Evolutionary conservation across 2,888 invertebrate species (phyloP).

Genomic region (Digitonthophagus gazella): DNA sequence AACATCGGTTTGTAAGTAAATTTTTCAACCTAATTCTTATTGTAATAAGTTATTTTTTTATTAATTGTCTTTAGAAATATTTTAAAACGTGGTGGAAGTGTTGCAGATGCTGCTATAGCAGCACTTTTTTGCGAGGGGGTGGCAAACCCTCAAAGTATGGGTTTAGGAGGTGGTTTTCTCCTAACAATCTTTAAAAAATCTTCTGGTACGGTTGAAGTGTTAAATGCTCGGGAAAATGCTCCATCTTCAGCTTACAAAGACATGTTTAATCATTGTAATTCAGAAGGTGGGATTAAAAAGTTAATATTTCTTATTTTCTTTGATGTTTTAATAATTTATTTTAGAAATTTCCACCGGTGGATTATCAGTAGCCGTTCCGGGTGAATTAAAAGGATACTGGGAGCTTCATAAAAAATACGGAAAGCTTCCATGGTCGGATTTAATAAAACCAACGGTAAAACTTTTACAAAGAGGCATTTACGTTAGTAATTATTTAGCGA

Average conservation of each 20-base stretch:
- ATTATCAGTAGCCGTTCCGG: conserved; percentile 77
- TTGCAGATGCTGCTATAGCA: conserved; percentile 81
- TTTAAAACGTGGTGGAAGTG: conserved; percentile 66
- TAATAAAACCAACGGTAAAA: conserved; percentile 74
- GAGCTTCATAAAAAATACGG: conserved; percentile 71
- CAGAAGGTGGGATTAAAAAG: conserved; percentile 12
- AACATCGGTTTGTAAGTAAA: conserved; percentile 55
- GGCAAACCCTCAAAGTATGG: conserved; percentile 77
- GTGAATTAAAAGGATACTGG: conserved; percentile 81
- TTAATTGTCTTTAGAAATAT: conserved; percentile 51
- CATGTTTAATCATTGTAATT: conserved; percentile 58
- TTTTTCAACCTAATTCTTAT: neutral
- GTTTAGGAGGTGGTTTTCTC: conserved; percentile 83
- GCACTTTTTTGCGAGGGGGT: conserved; percentile 79
- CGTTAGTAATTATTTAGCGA: conserved; percentile 64
- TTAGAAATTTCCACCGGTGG: conserved; percentile 54
- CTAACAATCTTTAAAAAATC: conserved; percentile 72
- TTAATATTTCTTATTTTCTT: neutral
- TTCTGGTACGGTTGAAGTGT: conserved; percentile 56
- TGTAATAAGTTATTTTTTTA: neutral
- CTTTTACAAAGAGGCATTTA: conserved; percentile 67
- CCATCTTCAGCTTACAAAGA: conserved; percentile 61
- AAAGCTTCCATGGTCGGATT: conserved; percentile 68
- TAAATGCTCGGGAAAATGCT: conserved; percentile 75
- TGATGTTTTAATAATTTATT: conserved; percentile 5